Percentiles rank a stretch among this genome's conserved stretches.
These are phyloP conservation scores for Gallinago jamesoni DNA, from an alignment of 2,113 vertebrate species.

Conservation along the genomic window DNA sequence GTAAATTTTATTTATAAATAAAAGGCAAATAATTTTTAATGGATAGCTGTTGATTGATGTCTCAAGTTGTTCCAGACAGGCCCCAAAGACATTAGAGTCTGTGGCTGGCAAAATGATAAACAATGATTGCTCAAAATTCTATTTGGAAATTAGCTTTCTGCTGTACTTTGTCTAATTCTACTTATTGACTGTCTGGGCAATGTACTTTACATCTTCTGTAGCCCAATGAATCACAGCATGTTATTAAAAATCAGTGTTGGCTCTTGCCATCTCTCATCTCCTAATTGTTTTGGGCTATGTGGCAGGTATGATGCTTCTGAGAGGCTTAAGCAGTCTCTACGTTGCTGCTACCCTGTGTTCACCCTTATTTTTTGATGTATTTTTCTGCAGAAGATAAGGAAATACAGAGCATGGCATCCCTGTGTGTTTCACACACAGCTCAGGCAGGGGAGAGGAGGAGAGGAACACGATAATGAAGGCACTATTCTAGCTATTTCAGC, in stretches of 20 bases:
- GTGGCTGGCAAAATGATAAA: slow-evolving; percentile 51
- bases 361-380: background rate
- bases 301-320: background rate
- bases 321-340: background rate
- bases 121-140: slow-evolving; percentile 35
- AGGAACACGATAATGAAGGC: background rate
- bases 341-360: background rate
- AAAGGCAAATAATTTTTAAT: slow-evolving; percentile 12
- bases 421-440: background rate
- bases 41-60: background rate
- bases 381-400: background rate
- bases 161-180: slow-evolving; percentile 8
- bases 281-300: background rate
- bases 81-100: slow-evolving; percentile 17
- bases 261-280: background rate
- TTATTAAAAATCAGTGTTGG: slow-evolving; percentile 24
- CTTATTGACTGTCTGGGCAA: slow-evolving; percentile 37
- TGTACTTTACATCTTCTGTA: slow-evolving; percentile 17
- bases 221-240: slow-evolving; percentile 1
- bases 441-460: background rate
- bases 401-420: background rate
- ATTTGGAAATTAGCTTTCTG: slow-evolving; percentile 47
- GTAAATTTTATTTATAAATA: slow-evolving; percentile 30
- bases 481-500: background rate
- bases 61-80: background rate